Percentiles rank a stretch among this genome's conserved stretches.
These are phyloP conservation scores for Cryptophagus acutangulus DNA, from an alignment of 2,888 invertebrate genomes.

Conservation along the genomic window DNA sequence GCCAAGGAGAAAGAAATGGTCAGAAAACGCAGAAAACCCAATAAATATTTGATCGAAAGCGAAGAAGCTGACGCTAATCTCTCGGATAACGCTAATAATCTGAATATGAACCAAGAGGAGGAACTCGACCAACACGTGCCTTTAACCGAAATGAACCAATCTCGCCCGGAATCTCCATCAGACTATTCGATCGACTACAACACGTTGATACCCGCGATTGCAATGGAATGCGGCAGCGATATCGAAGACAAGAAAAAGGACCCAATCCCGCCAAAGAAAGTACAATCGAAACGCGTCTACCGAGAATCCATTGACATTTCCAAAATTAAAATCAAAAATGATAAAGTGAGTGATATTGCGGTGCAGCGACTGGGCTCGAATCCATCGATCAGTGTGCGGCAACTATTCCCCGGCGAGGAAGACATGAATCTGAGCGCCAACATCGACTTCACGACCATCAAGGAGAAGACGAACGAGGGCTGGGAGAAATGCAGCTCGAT, in stretches of 20 bases:
- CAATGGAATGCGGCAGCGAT: conserved; percentile 42
- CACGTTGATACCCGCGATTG: conserved; percentile 44
- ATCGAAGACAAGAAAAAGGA: conserved; percentile 37
- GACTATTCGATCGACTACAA: conserved; percentile 46
- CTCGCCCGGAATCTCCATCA: conserved; percentile 42
- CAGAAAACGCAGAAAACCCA: conserved; percentile 27
- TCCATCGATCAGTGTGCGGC: conserved; percentile 77
- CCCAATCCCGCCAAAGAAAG: conserved; percentile 7
- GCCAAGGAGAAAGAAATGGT: conserved; percentile 34
- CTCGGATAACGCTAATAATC: conserved; percentile 10
- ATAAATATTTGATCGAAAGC: conserved; percentile 6
- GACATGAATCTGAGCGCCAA: conserved; percentile 73
- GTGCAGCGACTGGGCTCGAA: conserved; percentile 68
- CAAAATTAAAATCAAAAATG: conserved; percentile 48
- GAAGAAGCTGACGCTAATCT: conserved; percentile 19
- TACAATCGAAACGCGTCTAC: conserved; percentile 27
- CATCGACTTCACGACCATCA: conserved; percentile 67
- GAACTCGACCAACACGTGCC: conserved; percentile 35
- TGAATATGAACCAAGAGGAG: conserved; percentile 6
- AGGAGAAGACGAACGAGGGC: conserved; percentile 73
- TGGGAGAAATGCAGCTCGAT: conserved; percentile 78
- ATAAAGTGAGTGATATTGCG: conserved; percentile 51
- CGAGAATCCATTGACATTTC: conserved; percentile 36
- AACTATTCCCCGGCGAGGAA: conserved; percentile 77
- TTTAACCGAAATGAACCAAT: conserved; percentile 35